Base-by-base conservation (phyloP, 2,888 invertebrate species). In the Ophion costatus region DNA sequence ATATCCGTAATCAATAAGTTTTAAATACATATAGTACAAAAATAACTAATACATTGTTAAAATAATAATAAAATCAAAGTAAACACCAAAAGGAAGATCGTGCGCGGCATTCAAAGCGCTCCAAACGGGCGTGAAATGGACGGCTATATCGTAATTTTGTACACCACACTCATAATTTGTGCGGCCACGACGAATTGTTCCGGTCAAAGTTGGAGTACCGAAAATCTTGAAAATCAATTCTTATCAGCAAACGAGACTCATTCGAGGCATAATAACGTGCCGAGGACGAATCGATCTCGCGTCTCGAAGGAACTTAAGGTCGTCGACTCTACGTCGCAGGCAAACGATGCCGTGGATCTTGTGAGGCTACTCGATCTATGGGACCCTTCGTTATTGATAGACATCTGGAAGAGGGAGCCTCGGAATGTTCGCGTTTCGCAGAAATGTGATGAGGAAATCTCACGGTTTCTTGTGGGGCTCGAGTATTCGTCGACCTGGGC, bases 401-500 rank as follows among this genome's bases (percentile, higher is more conserved):
- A 78, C 6, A 61, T 87, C 76, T 89, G 89, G 83, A 94, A 94
- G 82, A 94, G 94, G n/a, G 33, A 83, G 0, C 9, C 93, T 94
- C 74, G 92, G 93, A 94, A 94, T 89, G 90, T 95, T 86, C 91
- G 92, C 81, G 87, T 95, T 71, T 93, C 93, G n/a, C 86, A 90
- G 14, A 86, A 89, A 10, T 95, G 95, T 90, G 94, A 94, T 92
- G 92, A 93, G 1, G 94, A 95, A 84, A 87, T 95, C 80, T 93
- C 93, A 59, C 89, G 92, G 82, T 94, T 94, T 87, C 94, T 94
- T 83, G 93, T 89, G 86, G 95, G 94, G 80, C 89, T 95, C 84
- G 89, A 92, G 0, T 94, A 93, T n/a, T 94, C 94, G 7, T 93
- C 93, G 80, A 92, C 93, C 57, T 95, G 95, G 95, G 95, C 95